Conservation (phyloP, 2,797 vertebrate genomes). For the Martes flavigula region DNA sequence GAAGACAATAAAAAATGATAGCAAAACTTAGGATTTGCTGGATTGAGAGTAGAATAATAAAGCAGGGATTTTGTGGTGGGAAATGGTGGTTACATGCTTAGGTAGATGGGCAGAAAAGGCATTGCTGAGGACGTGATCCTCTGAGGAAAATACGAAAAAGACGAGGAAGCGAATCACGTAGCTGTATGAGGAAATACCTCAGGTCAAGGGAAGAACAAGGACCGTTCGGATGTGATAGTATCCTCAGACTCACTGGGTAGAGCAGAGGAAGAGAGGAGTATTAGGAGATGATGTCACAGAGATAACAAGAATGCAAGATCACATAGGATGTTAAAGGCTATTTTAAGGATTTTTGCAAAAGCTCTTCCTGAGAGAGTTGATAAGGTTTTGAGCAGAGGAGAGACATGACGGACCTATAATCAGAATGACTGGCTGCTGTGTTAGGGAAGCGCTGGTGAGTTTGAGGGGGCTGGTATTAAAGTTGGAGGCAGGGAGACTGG, state of each 20-base stretch:
- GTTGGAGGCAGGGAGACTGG: neutral
- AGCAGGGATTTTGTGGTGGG: neutral
- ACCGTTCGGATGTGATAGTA: neutral
- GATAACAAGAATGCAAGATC: neutral
- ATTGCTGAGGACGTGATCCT: neutral
- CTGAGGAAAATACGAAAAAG: neutral
- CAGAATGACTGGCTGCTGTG: neutral
- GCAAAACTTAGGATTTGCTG: neutral
- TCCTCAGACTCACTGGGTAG: no score
- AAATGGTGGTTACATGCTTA: neutral
- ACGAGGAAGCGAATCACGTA: neutral
- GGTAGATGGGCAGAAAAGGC: neutral
- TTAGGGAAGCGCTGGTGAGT: neutral
- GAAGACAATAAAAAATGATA: neutral
- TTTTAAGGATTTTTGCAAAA: neutral
- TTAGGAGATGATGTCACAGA: neutral
- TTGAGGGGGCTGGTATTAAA: neutral
- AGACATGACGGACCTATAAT: neutral
- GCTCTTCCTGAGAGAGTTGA: neutral
- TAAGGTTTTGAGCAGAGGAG: neutral
- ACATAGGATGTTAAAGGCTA: neutral
- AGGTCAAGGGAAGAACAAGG: neutral
- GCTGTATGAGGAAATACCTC: neutral
- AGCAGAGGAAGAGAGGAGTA: neutral
- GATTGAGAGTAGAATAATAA: neutral